phyloP scores from a whole-genome alignment of 2,888 invertebrate species.

The Rhaphigaster nebulosa region DNA sequence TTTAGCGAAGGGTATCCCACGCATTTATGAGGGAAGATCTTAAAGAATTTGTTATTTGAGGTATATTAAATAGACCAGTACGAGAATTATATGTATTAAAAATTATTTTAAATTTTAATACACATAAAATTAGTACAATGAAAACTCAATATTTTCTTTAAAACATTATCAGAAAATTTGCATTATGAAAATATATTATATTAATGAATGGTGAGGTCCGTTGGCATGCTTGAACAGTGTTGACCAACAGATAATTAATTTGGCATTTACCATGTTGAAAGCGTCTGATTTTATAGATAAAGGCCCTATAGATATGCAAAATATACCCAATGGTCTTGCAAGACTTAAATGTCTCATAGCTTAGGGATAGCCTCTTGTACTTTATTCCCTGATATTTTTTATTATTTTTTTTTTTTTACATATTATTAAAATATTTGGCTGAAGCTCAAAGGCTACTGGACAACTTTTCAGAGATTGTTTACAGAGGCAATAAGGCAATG shows the following conservation, averaged over 20 bases:
- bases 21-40: conserved; percentile 52
- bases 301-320: conserved; percentile 64
- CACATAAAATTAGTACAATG: conserved; percentile 18
- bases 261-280: conserved; percentile 58
- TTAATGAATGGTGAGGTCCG: conserved; percentile 54
- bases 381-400: conserved; percentile 57
- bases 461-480: conserved; percentile 47
- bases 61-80: conserved; percentile 57
- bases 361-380: conserved; percentile 54
- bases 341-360: conserved; percentile 50
- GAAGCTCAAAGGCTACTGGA: conserved; percentile 60
- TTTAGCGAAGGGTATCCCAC: conserved; percentile 55
- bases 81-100: conserved; percentile 44
- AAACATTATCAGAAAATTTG: conserved; percentile 36
- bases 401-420: conserved; percentile 25
- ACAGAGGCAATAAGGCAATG: conserved; percentile 60
- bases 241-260: conserved; percentile 40
- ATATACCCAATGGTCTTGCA: conserved; percentile 62
- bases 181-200: conserved; percentile 54
- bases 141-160: neutral
- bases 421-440: conserved; percentile 58
- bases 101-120: conserved; percentile 29
- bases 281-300: conserved; percentile 56
- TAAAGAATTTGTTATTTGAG: conserved; percentile 55
- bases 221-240: conserved; percentile 49